Evolutionary conservation across 2,113 vertebrate genomes (phyloP).

Genomic region (Sturnus vulgaris): DNA sequence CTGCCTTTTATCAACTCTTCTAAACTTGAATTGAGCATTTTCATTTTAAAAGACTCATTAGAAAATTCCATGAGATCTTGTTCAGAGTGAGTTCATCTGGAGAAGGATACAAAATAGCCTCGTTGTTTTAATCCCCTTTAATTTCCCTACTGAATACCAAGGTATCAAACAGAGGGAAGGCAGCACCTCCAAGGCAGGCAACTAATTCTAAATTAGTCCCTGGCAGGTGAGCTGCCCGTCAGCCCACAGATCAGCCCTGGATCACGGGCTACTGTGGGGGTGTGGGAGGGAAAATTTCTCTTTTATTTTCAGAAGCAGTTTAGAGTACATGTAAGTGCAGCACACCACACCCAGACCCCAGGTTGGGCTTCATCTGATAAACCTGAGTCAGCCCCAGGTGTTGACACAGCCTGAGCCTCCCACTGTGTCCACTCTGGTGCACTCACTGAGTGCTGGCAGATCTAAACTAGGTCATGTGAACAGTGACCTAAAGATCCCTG

Average conservation of each 20-base stretch:
- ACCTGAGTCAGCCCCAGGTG: background rate
- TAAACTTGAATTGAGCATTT: background rate
- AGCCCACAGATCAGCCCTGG: background rate
- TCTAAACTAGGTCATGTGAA: background rate
- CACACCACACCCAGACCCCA: no score
- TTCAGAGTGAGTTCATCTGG: background rate
- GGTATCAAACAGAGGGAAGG: background rate
- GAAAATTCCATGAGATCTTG: background rate
- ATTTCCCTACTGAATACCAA: background rate
- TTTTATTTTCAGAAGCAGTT: background rate
- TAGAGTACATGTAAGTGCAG: background rate
- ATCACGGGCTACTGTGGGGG: accelerated
- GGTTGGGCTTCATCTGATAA: background rate
- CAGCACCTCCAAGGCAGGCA: background rate
- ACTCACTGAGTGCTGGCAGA: background rate
- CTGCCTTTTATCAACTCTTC: background rate
- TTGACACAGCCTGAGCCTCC: background rate
- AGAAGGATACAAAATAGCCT: background rate
- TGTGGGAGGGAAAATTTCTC: background rate
- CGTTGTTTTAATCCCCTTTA: background rate
- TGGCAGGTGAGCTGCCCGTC: background rate
- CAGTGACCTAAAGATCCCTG: background rate
- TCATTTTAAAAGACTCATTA: background rate
- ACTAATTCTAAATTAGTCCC: background rate
- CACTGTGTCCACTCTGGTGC: accelerated